A percentile compares a stretch with the other conserved stretches of the same genome.
These are phyloP conservation scores for Zeugodacus cucurbitae DNA, from an alignment of 1,140 invertebrate genomes.

Conservation along the genomic window DNA sequence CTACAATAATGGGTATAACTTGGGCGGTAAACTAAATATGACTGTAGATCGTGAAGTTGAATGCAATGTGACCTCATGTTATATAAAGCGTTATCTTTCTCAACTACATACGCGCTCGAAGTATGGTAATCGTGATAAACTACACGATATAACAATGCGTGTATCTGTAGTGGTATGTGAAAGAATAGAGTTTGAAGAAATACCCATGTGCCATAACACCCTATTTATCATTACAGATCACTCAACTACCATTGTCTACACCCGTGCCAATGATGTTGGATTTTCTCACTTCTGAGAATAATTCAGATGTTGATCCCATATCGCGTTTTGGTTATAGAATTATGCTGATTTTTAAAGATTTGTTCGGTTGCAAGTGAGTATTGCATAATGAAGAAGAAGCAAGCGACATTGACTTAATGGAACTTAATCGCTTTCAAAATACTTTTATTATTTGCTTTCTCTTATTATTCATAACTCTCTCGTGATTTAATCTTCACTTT, in stretches of 20 bases:
- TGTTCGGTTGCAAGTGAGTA: constrained; percentile 44
- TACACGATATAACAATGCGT: constrained; percentile 44
- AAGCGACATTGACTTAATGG: not conserved
- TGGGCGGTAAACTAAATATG: constrained; percentile 46
- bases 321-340: constrained; percentile 39
- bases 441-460: not conserved
- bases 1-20: constrained; percentile 45
- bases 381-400: not conserved
- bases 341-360: constrained; percentile 34
- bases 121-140: constrained; percentile 39
- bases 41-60: constrained; percentile 39
- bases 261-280: constrained; percentile 8
- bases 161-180: constrained; percentile 43
- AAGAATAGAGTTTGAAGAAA: not conserved
- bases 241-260: not conserved
- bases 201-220: too few relatives aligned
- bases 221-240: constrained; percentile 22
- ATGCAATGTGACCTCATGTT: constrained; percentile 19
- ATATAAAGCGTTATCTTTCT: constrained; percentile 13
- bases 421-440: not conserved
- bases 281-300: not conserved
- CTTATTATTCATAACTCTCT: not conserved
- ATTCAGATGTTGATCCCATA: constrained; percentile 37
- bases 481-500: not conserved
- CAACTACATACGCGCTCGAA: constrained; percentile 38